Evolutionary conservation across 2,113 vertebrate genomes (phyloP).

Genomic region (Pedionomus torquatus): DNA sequence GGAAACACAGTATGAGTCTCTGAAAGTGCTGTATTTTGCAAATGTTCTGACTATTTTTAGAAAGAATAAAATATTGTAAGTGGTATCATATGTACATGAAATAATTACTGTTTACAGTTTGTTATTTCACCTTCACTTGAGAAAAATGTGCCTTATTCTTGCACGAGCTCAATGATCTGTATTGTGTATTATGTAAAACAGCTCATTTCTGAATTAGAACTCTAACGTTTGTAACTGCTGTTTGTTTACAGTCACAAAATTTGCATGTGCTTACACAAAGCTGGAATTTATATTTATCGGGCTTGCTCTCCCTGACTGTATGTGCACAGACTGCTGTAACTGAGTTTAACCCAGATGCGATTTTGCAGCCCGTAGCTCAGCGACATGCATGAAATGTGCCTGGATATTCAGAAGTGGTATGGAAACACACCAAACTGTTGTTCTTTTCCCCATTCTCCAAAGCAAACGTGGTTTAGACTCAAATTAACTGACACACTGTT

Average conservation of each 20-base stretch:
- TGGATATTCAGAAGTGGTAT: not conserved
- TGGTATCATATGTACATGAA: not conserved
- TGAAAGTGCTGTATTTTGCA: not conserved
- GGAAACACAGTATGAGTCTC: not conserved
- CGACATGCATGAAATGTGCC: rapidly evolving
- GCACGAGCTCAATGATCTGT: not conserved
- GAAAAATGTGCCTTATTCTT: not conserved
- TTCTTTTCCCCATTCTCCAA: not conserved
- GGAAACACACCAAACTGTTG: not conserved
- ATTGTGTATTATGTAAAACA: not conserved
- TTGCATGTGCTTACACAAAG: not conserved
- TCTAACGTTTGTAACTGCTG: not conserved
- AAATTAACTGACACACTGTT: not conserved
- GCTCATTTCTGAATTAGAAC: not conserved
- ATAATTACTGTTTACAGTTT: not conserved
- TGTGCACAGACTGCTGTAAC: not conserved
- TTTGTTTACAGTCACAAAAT: not conserved
- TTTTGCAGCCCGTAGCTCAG: not conserved
- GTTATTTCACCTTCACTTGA: not conserved
- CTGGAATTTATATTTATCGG: not conserved
- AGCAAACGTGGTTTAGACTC: not conserved
- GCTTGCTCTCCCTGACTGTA: not conserved
- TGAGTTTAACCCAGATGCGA: not conserved
- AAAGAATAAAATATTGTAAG: not conserved
- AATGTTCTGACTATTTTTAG: not conserved